Conservation (phyloP, 2,113 vertebrate genomes). For the Equus quagga region DNA sequence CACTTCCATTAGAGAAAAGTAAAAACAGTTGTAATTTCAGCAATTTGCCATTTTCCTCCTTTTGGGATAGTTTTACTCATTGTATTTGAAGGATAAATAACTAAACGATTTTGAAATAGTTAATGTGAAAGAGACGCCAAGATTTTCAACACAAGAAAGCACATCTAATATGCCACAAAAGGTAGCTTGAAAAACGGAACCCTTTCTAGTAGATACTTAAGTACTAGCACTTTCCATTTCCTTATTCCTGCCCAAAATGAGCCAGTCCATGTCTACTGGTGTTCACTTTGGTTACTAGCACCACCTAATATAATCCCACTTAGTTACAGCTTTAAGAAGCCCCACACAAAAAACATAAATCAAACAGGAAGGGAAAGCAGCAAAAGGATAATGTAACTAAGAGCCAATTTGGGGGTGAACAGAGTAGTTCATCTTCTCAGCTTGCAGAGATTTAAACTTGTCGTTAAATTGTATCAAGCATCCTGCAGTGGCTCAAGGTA, state of each 20-base stretch:
- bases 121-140: conserved; percentile 72
- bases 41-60: conserved; percentile 72
- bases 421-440: conserved; percentile 47
- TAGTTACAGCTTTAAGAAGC: conserved; percentile 70
- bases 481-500: conserved; percentile 58
- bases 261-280: conserved; percentile 73
- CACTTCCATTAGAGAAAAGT: conserved; percentile 74
- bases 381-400: conserved; percentile 70
- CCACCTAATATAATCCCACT: conserved; percentile 71
- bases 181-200: conserved; percentile 67
- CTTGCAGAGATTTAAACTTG: conserved; percentile 77
- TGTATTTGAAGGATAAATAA: conserved; percentile 78
- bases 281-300: conserved; percentile 69
- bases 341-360: conserved; percentile 64
- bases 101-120: conserved; percentile 75
- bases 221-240: conserved; percentile 65
- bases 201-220: conserved; percentile 42
- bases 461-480: conserved; percentile 75
- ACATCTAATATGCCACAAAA: conserved; percentile 64
- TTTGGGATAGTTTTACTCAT: conserved; percentile 72
- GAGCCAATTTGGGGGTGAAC: conserved; percentile 65
- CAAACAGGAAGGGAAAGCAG: conserved; percentile 68
- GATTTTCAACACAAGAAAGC: conserved; percentile 65
- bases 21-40: conserved; percentile 80
- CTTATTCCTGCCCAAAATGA: conserved; percentile 38